A percentile compares a stretch with the other conserved stretches of the same genome.
Conservation (phyloP, 2,888 invertebrate genomes). For the Gonocerus acuteangulatus region DNA sequence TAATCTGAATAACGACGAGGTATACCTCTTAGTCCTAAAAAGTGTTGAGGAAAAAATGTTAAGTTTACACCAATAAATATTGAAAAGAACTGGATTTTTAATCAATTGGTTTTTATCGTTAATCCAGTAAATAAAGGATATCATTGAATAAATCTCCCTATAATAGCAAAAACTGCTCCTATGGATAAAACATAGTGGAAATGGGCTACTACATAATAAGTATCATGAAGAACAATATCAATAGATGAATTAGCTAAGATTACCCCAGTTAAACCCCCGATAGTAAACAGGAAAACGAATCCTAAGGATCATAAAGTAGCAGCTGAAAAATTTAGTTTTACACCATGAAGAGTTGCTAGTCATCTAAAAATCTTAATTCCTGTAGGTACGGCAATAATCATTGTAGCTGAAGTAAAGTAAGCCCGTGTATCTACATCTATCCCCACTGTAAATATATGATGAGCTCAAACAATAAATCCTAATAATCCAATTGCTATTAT, state of each 20-base stretch:
- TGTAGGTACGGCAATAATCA: constrained; percentile 79
- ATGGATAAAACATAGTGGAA: constrained; percentile 75
- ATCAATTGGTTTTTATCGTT: constrained; percentile 50
- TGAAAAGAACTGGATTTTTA: constrained; percentile 61
- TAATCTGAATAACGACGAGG: constrained; percentile 71
- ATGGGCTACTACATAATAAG: constrained; percentile 58
- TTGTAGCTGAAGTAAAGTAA: constrained; percentile 75
- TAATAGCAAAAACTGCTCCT: constrained; percentile 71
- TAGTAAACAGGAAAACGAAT: constrained; percentile 69
- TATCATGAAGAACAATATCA: constrained; percentile 17
- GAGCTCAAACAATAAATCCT: constrained; percentile 63
- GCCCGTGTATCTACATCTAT: constrained; percentile 72
- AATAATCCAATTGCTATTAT: constrained; percentile 72
- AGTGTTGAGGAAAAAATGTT: constrained; percentile 75
- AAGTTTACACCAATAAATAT: constrained; percentile 69
- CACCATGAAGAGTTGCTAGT: constrained; percentile 61
- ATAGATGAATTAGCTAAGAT: constrained; percentile 23
- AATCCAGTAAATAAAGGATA: constrained; percentile 60
- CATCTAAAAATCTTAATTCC: constrained; percentile 79
- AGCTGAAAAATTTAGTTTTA: constrained; percentile 53
- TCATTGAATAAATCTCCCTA: constrained; percentile 65
- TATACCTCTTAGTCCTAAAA: constrained; percentile 61
- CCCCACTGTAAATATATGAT: constrained; percentile 53
- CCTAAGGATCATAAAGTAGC: constrained; percentile 60
- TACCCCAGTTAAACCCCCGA: constrained; percentile 50